Percentiles rank a stretch among this genome's conserved stretches.
phyloP scores from a whole-genome alignment of 2,888 invertebrate species.

The Drosophila multiciliata region DNA sequence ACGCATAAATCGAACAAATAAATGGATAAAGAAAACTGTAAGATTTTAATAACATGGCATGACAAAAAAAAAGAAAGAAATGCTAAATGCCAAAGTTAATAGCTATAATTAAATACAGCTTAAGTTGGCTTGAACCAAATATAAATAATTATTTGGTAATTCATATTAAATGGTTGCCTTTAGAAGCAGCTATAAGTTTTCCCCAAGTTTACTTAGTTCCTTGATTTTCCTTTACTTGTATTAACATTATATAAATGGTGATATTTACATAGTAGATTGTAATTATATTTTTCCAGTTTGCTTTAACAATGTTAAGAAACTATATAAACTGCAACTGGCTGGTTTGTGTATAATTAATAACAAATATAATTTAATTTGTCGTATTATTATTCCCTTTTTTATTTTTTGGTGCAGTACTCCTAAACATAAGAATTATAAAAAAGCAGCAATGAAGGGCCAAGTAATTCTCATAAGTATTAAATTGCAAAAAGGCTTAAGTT shows the following conservation, averaged over 20 bases:
- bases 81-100: background rate
- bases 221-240: background rate
- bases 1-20: background rate
- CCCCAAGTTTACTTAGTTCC: background rate
- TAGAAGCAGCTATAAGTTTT: background rate
- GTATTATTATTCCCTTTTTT: no score
- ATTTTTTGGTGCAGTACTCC: no score
- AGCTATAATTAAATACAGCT: background rate
- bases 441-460: no score
- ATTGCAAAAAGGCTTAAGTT: background rate
- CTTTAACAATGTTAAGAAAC: background rate
- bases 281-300: background rate
- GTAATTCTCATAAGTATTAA: background rate
- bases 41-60: background rate
- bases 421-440: no score
- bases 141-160: background rate
- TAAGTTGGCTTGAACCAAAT: background rate
- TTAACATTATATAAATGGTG: background rate
- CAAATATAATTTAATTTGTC: no score
- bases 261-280: background rate
- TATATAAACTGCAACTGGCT: background rate
- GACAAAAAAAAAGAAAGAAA: background rate
- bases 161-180: background rate
- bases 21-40: background rate
- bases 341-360: background rate